Percentiles rank a stretch among this genome's conserved stretches.
Evolutionary conservation across 2,113 vertebrate species (phyloP).

Genomic region (Acrocephalus kingi): DNA sequence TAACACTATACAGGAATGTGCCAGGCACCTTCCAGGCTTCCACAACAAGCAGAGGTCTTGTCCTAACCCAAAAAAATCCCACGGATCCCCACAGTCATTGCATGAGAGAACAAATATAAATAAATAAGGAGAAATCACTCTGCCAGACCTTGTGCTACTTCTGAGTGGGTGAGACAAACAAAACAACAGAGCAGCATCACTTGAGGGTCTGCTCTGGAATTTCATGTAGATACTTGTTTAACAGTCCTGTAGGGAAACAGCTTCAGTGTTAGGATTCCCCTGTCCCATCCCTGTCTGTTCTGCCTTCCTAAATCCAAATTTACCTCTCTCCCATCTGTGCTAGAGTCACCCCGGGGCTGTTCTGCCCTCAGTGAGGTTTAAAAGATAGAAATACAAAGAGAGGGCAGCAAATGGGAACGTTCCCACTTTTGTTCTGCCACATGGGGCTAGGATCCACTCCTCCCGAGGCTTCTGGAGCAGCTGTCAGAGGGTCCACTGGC

Average conservation of each 20-base stretch:
- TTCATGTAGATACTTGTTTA: background rate
- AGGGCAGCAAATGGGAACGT: accelerated
- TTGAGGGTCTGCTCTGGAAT: background rate
- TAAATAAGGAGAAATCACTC: background rate
- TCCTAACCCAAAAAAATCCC: background rate
- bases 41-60: background rate
- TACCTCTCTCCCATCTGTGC: background rate
- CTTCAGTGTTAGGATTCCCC: background rate
- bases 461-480: background rate
- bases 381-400: accelerated
- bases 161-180: background rate
- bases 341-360: background rate
- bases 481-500: background rate
- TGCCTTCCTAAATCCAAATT: background rate
- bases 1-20: accelerated
- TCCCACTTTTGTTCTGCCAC: background rate
- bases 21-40: background rate
- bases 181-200: accelerated
- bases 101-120: background rate
- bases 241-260: accelerated
- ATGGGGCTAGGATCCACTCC: accelerated
- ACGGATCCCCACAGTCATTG: accelerated
- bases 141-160: background rate
- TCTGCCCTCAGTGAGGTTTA: background rate
- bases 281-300: accelerated